Base-by-base conservation (phyloP, 1,140 invertebrate genomes). In the Arctopsyche grandis region DNA sequence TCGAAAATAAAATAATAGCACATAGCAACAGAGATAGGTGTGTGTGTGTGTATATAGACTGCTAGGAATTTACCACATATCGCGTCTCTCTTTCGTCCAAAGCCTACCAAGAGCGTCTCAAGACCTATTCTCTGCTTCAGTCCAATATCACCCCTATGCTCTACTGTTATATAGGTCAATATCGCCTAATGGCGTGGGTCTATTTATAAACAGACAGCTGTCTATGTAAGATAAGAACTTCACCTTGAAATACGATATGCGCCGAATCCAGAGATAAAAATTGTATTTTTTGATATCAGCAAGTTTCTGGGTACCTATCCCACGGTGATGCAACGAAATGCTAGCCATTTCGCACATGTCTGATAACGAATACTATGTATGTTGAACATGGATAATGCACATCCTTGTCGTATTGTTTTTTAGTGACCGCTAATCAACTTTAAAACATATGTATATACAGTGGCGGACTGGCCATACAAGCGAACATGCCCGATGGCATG, bases 211-310 rank as follows among this genome's bases (percentile, higher is more conserved):
- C 48, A 14, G 71, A 74, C 71, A 74, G 71, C 71, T 74, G 71
- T 74, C 71, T 74, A 56, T 56, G 71, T 56, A 29, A 74, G 71
- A 74, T 74, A 74, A 74, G 71, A 38, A 74, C 71, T 46, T 74
- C 48, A 56, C 71, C 71, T 74, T 74, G 71, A 74, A 74, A 56
- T 74, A 22, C 16, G 44, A 74, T 74, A 74, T 74, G 24, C 71
- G 44, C 44, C 48, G 71, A 74, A 74, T 74, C 44, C 12, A 46
- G 22, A 74, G 69, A 71, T 71, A 71, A 71, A 66, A 12, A 46
- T 10, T 19, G 69, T 46, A 46, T 46, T 44, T 48, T 24, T 48
- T 71, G 66, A 46, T 71, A 46, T 19, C 14, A 19, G 69, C n/a
- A 5, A 24, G 69, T 71, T 71, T 71, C 19, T 71, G 44, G 69